Percentiles rank a stretch among this genome's conserved stretches.
Conservation (phyloP, 2,113 vertebrate species). For the Ia io region DNA sequence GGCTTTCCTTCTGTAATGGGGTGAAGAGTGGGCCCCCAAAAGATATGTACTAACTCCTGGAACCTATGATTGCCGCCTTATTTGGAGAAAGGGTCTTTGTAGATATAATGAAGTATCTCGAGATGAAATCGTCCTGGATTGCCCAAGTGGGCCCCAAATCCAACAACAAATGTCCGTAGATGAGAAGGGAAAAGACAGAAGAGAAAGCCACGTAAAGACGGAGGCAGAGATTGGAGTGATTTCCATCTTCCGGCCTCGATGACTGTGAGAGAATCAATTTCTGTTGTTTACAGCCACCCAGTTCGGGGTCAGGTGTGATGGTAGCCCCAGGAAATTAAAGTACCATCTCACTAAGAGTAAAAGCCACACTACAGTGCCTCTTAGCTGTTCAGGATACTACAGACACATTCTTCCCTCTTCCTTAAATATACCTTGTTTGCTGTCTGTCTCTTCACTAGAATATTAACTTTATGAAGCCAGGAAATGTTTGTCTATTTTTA, state of each 20-base stretch:
- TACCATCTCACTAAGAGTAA: background rate
- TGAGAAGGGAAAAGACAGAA: background rate
- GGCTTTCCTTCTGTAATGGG: background rate
- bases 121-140: background rate
- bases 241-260: background rate
- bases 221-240: background rate
- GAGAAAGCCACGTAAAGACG: background rate
- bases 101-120: background rate
- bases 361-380: background rate
- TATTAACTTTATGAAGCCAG: background rate
- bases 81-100: background rate
- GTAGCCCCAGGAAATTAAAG: background rate
- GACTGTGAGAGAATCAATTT: background rate
- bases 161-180: background rate
- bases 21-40: background rate
- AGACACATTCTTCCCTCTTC: background rate
- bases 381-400: background rate
- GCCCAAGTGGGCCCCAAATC: background rate
- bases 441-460: background rate
- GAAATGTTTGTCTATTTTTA: background rate
- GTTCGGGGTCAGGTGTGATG: background rate
- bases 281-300: background rate
- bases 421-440: background rate
- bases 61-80: background rate
- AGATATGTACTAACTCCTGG: background rate